These are phyloP conservation scores for Esperia sulphurella DNA, from an alignment of 2,888 invertebrate genomes.

Conservation along the genomic window DNA sequence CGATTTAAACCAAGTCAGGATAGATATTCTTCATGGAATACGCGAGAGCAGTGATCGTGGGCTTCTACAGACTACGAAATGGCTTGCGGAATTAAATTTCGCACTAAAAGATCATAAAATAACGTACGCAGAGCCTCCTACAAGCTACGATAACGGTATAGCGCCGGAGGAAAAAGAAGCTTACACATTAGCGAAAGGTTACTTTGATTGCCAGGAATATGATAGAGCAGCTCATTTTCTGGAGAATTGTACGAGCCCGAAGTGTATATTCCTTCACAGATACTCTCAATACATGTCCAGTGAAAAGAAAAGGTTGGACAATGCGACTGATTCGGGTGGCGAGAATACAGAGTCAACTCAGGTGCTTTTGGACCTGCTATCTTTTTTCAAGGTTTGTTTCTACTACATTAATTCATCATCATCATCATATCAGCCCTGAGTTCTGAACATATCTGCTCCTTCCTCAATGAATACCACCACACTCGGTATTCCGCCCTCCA, in stretches of 20 bases:
- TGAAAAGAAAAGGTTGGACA: slow-evolving; percentile 94
- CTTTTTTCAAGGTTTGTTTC: slow-evolving; percentile 67
- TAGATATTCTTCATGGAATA: slow-evolving; percentile 62
- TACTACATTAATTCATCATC: background rate
- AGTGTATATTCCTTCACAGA: slow-evolving; percentile 89
- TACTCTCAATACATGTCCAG: slow-evolving; percentile 93
- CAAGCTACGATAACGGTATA: slow-evolving; percentile 58
- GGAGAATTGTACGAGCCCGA: slow-evolving; percentile 83
- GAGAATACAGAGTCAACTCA: slow-evolving; percentile 67
- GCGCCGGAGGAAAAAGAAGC: slow-evolving; percentile 83
- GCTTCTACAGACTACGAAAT: slow-evolving; percentile 89
- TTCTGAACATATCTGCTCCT: too few relatives aligned
- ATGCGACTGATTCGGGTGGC: slow-evolving; percentile 63
- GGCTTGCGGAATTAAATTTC: slow-evolving; percentile 92
- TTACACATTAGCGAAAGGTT: slow-evolving; percentile 90
- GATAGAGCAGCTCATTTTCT: slow-evolving; percentile 91
- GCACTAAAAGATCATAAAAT: slow-evolving; percentile 84
- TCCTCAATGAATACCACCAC: too few relatives aligned
- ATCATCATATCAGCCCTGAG: too few relatives aligned
- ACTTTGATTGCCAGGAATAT: slow-evolving; percentile 94
- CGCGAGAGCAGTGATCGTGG: slow-evolving; percentile 89
- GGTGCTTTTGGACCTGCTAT: slow-evolving; percentile 61
- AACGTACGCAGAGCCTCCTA: slow-evolving; percentile 67
- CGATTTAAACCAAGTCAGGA: slow-evolving; percentile 63
- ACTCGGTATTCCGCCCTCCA: too few relatives aligned